Conservation (phyloP, 2,888 invertebrate genomes). For the Sesamia inferens region DNA sequence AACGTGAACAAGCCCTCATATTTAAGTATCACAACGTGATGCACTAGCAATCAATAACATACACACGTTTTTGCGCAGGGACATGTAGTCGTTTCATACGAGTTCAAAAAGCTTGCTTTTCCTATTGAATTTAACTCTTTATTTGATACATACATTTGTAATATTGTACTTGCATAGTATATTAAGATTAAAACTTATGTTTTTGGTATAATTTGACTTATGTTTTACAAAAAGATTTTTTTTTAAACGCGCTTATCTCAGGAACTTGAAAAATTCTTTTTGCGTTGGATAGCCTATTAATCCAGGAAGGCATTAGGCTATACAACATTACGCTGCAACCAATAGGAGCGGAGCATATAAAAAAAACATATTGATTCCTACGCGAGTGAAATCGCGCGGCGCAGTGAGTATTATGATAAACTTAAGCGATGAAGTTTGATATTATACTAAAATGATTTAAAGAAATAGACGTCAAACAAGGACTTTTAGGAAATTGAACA, state of each 20-base stretch:
- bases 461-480: neutral
- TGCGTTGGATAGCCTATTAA: too few relatives aligned
- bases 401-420: neutral
- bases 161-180: constrained; percentile 1
- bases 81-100: constrained; percentile 45
- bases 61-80: constrained; percentile 44
- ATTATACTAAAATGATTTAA: too few relatives aligned
- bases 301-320: too few relatives aligned
- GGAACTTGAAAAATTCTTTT: too few relatives aligned
- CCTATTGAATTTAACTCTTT: constrained; percentile 38
- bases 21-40: constrained; percentile 40
- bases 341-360: too few relatives aligned
- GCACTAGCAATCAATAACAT: constrained; percentile 53
- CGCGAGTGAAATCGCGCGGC: too few relatives aligned
- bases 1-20: constrained; percentile 27
- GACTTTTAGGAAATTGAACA: neutral
- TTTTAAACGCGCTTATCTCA: too few relatives aligned
- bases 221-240: neutral
- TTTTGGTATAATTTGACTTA: constrained; percentile 9
- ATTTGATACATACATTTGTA: constrained; percentile 27
- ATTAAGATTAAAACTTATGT: constrained; percentile 5
- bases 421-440: neutral
- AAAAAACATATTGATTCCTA: too few relatives aligned
- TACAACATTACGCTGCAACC: too few relatives aligned
- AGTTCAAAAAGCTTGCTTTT: constrained; percentile 34